These are phyloP conservation scores for Ispidina lecontei DNA, from an alignment of 2,797 vertebrate species.

Conservation along the genomic window DNA sequence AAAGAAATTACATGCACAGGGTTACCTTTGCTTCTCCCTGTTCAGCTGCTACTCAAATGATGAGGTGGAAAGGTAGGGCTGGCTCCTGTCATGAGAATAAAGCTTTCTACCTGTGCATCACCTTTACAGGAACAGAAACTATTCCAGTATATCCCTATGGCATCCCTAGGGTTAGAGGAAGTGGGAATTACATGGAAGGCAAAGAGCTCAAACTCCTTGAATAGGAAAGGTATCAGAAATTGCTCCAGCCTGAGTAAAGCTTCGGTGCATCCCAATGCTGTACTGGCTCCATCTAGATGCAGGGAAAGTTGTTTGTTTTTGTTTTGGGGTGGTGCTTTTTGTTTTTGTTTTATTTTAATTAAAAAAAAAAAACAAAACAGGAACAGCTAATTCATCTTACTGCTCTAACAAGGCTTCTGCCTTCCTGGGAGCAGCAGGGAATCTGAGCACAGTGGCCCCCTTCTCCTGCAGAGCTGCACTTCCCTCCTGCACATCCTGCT, in stretches of 20 bases:
- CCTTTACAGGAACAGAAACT: neutral
- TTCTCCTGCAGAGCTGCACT: fast-evolving
- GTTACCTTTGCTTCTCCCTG: neutral
- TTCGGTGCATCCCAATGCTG: neutral
- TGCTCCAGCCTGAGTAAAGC: neutral
- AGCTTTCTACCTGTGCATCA: neutral
- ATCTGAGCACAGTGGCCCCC: neutral
- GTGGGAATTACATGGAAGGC: neutral
- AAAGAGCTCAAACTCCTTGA: neutral
- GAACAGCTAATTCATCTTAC: neutral
- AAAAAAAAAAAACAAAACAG: too few species aligned
- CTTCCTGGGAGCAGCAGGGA: neutral
- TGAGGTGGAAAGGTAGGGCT: neutral
- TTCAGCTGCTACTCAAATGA: too few species aligned
- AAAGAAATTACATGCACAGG: neutral
- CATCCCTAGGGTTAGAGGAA: neutral
- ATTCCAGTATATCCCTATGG: neutral
- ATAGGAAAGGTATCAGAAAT: neutral
- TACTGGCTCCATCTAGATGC: neutral
- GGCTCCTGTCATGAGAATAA: neutral
- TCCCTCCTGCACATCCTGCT: fast-evolving
- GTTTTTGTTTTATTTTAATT: too few species aligned
- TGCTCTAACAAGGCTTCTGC: neutral
- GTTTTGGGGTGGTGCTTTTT: too few species aligned
- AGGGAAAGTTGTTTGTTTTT: neutral